Base-by-base conservation (phyloP, 1,140 invertebrate species). In the Doryteuthis pealeii region DNA sequence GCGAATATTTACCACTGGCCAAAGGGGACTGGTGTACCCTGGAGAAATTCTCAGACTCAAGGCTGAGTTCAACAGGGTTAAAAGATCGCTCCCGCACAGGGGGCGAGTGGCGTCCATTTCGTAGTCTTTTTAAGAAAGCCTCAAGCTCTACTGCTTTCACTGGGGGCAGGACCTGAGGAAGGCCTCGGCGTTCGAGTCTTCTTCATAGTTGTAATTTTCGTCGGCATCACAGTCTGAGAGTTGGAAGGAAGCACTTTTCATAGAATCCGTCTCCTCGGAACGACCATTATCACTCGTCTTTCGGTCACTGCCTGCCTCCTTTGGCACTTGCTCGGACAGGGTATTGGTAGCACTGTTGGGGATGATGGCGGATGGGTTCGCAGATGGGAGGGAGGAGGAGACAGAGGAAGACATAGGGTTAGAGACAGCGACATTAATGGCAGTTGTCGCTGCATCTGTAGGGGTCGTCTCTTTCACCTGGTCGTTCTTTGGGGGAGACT, bases 161-260 rank as follows among this genome's bases (percentile, higher is more conserved):
- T 67, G 83, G 82, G 40, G 83, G 83, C 40, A 84, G 26, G 83
- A 80, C 45, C 76, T 77, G 3, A 84, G 76, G 73, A 84, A 84
- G 74, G 69, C 79, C 30, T 84, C 83, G 3, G 80, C 80, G n/a
- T 80, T 81, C 70, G 74, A 76, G n/a, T 83, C 77, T 75, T 77
- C 72, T 40, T 77, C 74, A 65, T 77, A 73, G 43, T 83, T 81
- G 33, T 79, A 71, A 31, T 83, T 81, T 77, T 78, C 80, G 18
- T 75, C 76, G 77, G 77, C 80, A 28, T 75, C 76, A 62, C 54
- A 62, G 26, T 62, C 54, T 5, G 54, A 62, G 54, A 62, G 26
- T 28, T 62, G 54, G 3, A 8, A 22, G 18, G 54, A 62, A 28
- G 54, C 18, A 8, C 32, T 70, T 43, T 70, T 43, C 18, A 18